A percentile compares a stretch with the other conserved stretches of the same genome.
phyloP scores from a whole-genome alignment of 2,797 vertebrate species.

The Austrolebias charrua region DNA sequence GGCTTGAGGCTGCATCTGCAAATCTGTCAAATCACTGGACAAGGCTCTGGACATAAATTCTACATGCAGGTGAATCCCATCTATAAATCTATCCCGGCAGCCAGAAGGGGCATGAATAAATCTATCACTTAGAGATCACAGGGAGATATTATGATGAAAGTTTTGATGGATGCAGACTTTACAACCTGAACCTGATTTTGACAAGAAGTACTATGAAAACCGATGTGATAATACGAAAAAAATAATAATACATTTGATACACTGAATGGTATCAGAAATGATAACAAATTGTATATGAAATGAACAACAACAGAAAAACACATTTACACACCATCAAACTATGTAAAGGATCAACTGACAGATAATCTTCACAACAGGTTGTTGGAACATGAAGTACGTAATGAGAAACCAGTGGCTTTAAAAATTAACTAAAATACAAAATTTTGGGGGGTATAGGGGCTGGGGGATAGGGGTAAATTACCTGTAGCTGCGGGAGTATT shows the following conservation, averaged over 20 bases:
- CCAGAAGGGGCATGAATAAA: conserved; percentile 53
- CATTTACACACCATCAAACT: conserved; percentile 52
- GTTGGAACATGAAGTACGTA: conserved; percentile 60
- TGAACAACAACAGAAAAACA: conserved; percentile 39
- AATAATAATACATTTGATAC: conserved; percentile 45
- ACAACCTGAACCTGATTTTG: conserved; percentile 16
- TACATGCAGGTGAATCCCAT: conserved; percentile 48
- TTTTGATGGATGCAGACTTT: conserved; percentile 53
- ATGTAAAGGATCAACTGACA: conserved; percentile 52
- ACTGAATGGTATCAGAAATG: conserved; percentile 61
- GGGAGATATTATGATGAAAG: conserved; percentile 43
- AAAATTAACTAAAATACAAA: conserved; percentile 58
- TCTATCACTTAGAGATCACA: conserved; percentile 47
- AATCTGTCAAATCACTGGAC: conserved; percentile 49
- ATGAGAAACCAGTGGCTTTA: conserved; percentile 66
- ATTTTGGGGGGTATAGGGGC: conserved; percentile 10
- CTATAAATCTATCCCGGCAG: conserved; percentile 57
- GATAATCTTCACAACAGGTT: conserved; percentile 53
- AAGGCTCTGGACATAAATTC: conserved; percentile 47
- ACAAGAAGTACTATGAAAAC: conserved; percentile 12
- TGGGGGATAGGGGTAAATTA: conserved; percentile 73
- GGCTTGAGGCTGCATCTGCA: conserved; percentile 47
- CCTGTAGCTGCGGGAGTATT: conserved; percentile 99
- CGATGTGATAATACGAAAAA: conserved; percentile 53
- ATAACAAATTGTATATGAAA: conserved; percentile 50